These are phyloP conservation scores for Acanthaster planci DNA, from an alignment of 35 echinoderm and acorn worm species.

Conservation along the genomic window DNA sequence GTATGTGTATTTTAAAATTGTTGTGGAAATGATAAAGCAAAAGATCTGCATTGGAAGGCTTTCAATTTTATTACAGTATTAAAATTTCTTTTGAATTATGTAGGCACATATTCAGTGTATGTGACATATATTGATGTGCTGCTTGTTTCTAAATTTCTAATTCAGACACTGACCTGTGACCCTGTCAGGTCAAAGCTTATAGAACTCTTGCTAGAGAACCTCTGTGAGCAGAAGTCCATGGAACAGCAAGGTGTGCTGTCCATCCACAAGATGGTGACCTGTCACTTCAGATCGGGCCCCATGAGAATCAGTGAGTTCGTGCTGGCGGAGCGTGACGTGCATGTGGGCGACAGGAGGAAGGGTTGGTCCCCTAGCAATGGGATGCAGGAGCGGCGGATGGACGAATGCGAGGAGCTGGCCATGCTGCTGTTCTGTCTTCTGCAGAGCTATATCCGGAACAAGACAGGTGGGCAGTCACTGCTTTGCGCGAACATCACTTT, in stretches of 20 bases:
- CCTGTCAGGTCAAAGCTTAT: constrained; percentile 22
- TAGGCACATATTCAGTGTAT: no score
- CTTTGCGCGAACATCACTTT: no score
- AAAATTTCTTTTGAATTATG: no score
- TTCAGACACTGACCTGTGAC: constrained; percentile 35
- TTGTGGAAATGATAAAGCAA: no score
- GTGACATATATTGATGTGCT: no score
- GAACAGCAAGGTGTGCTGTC: neutral
- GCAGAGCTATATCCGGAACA: constrained; percentile 35
- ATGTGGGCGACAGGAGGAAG: neutral
- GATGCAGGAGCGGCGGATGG: neutral
- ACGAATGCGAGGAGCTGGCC: constrained; percentile 32
- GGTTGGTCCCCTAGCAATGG: neutral
- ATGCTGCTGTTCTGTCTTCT: constrained; percentile 36
- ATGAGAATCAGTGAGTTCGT: neutral
- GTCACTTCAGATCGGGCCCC: constrained; percentile 20
- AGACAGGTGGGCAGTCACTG: no score
- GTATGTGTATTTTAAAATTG: no score
- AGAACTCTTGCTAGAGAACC: constrained; percentile 25
- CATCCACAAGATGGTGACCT: neutral
- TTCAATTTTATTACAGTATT: no score
- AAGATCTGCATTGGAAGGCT: no score
- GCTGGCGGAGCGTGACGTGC: neutral
- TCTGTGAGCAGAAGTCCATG: neutral
- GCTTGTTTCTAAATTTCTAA: neutral